These are phyloP conservation scores for Alcedo quadribrachys DNA, from an alignment of 2,797 vertebrate species.

Conservation along the genomic window DNA sequence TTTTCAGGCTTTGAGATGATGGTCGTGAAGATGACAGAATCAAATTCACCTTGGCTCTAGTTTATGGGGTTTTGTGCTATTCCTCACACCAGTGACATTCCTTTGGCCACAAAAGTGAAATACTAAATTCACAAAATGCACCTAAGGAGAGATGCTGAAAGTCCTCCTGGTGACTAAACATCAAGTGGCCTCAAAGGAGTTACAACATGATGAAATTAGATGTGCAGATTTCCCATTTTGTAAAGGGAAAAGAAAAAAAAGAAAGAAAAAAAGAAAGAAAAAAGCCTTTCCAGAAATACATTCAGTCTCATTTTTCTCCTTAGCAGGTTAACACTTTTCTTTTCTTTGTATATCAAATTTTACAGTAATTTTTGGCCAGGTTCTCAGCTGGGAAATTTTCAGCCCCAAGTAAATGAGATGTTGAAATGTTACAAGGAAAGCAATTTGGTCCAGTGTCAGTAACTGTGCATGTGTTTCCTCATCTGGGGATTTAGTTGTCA, in stretches of 20 bases:
- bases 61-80: conserved; percentile 20
- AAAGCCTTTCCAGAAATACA: background rate
- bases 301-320: background rate
- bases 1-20: conserved; percentile 50
- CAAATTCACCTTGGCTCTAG: conserved; percentile 28
- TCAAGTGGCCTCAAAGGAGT: background rate
- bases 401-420: background rate
- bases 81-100: conserved; percentile 40
- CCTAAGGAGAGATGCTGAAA: background rate
- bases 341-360: background rate
- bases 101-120: conserved; percentile 41
- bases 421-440: background rate
- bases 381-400: conserved; percentile 14
- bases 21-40: conserved; percentile 46
- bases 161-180: background rate
- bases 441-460: background rate
- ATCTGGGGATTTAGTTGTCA: background rate
- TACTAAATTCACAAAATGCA: conserved; percentile 37
- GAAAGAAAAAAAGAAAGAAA: background rate
- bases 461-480: background rate
- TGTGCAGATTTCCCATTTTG: conserved; percentile 4
- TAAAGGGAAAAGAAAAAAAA: background rate
- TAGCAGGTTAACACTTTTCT: background rate
- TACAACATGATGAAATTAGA: background rate
- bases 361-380: background rate